A percentile compares a stretch with the other conserved stretches of the same genome.
Conservation (phyloP, 2,113 vertebrate species). For the Cairina moschata region DNA sequence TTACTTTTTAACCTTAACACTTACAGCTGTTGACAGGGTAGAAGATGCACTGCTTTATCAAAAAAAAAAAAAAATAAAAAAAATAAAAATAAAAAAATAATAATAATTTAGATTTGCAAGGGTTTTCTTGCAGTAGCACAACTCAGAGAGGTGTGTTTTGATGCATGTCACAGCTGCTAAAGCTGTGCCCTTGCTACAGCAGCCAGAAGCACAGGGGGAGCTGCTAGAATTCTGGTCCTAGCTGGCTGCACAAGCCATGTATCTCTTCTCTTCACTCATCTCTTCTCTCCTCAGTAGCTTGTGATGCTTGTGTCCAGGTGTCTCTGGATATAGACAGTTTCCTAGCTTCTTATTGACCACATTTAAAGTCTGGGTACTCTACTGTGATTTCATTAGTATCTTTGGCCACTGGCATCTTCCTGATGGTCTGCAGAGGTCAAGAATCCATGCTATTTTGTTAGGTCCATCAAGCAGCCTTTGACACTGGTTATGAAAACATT, state of each 20-base stretch:
- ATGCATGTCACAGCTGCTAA: rapidly evolving
- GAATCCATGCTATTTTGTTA: not conserved
- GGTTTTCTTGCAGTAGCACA: not conserved
- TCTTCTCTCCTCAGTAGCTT: not conserved
- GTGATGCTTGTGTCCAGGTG: not conserved
- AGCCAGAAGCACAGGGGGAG: not conserved
- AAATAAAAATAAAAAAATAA: not conserved
- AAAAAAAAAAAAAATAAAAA: not conserved
- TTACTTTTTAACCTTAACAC: not conserved
- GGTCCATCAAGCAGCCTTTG: not conserved
- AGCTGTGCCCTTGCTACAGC: rapidly evolving
- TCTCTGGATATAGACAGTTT: not conserved
- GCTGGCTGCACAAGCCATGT: rapidly evolving
- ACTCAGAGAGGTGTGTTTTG: not conserved
- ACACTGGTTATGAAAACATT: not conserved
- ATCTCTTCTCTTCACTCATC: no score
- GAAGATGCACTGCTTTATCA: not conserved
- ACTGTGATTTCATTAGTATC: not conserved
- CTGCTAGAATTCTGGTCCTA: not conserved
- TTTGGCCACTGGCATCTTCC: not conserved
- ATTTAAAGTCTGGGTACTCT: not conserved
- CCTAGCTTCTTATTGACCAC: not conserved
- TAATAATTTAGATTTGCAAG: not conserved
- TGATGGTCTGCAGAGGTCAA: not conserved
- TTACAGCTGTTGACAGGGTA: not conserved